These are phyloP conservation scores for Vesta saturnalis DNA, from an alignment of 2,888 invertebrate species.

Conservation along the genomic window DNA sequence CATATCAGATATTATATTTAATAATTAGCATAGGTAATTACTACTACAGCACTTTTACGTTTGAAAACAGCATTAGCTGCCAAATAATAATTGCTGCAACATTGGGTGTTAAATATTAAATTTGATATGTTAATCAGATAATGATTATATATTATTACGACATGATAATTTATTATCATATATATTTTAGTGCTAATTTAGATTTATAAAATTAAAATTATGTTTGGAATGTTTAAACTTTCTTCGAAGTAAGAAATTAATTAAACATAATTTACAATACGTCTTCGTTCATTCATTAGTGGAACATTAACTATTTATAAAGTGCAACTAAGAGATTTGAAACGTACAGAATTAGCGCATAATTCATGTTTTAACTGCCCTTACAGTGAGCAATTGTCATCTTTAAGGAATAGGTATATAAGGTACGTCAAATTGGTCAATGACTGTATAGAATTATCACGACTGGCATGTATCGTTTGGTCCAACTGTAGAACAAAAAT, in stretches of 20 bases:
- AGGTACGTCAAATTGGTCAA: slow-evolving; percentile 47
- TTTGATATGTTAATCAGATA: no score
- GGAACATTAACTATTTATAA: slow-evolving; percentile 44
- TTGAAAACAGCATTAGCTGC: no score
- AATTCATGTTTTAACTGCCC: slow-evolving; percentile 49
- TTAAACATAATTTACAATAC: slow-evolving; percentile 40
- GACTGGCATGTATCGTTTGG: slow-evolving; percentile 51
- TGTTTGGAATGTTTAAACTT: background rate
- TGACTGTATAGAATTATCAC: slow-evolving; percentile 46
- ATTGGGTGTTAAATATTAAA: no score
- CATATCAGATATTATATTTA: no score
- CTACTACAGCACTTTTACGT: no score
- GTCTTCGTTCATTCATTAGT: slow-evolving; percentile 41
- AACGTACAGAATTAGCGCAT: slow-evolving; percentile 45
- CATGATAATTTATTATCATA: no score
- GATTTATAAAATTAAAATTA: background rate
- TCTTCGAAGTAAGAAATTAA: slow-evolving; percentile 34
- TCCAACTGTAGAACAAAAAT: slow-evolving; percentile 56
- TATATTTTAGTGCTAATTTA: background rate
- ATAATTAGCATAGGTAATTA: no score
- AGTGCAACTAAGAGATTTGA: slow-evolving; percentile 39
- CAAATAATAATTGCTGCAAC: no score
- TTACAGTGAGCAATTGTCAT: slow-evolving; percentile 30
- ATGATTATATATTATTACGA: no score
- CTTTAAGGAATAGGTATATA: slow-evolving; percentile 36